phyloP scores from a whole-genome alignment of 2,797 vertebrate species.

The Otolemur crassicaudatus region DNA sequence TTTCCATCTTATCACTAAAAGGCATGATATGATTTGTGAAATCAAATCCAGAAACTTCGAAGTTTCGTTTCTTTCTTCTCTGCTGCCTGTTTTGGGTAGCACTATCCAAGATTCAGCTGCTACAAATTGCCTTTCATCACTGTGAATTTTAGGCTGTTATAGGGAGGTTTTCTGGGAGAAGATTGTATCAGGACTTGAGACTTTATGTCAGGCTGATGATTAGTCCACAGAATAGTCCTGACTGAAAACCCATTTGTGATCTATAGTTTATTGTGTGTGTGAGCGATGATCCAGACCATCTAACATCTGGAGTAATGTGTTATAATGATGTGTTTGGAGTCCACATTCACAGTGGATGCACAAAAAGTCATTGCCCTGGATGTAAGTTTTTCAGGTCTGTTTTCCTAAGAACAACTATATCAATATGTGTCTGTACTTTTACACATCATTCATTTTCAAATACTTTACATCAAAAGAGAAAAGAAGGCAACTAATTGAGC shows the following conservation, averaged over 20 bases:
- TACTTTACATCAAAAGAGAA: constrained; percentile 30
- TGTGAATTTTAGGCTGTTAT: not conserved
- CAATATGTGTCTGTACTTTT: not conserved
- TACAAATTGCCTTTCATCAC: not conserved
- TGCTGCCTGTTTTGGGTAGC: not conserved
- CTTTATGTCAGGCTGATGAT: not conserved
- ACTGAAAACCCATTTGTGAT: not conserved
- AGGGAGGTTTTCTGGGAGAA: not conserved
- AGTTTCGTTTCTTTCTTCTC: not conserved
- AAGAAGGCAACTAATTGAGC: not conserved
- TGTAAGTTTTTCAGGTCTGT: not conserved
- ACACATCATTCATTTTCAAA: constrained; percentile 23
- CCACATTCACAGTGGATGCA: not conserved
- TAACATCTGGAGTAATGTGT: not conserved
- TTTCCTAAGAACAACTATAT: not conserved
- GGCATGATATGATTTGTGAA: not conserved
- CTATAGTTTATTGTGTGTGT: not conserved
- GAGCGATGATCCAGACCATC: not conserved
- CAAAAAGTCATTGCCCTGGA: not conserved
- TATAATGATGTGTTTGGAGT: not conserved
- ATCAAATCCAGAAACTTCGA: not conserved
- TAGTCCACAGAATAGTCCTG: not conserved
- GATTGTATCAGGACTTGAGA: not conserved
- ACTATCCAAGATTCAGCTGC: not conserved
- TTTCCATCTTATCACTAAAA: not conserved